A percentile compares a stretch with the other conserved stretches of the same genome.
These are phyloP conservation scores for Stegophylla sp. DNA, from an alignment of 2,888 invertebrate species.

Conservation along the genomic window DNA sequence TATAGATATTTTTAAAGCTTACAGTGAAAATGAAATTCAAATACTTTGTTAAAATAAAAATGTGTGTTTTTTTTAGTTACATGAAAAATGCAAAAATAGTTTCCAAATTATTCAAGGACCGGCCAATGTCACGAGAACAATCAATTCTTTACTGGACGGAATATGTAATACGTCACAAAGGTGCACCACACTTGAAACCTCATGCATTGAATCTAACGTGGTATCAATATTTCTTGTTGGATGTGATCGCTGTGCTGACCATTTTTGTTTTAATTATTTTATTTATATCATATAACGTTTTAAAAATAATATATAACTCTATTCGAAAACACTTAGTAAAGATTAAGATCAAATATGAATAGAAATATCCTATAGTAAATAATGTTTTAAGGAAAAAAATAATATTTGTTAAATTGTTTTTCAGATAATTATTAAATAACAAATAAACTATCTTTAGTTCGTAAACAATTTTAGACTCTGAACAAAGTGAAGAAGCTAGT, in stretches of 20 bases:
- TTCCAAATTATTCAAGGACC: not conserved
- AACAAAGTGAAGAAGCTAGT: too few species aligned
- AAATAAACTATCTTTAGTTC: too few species aligned
- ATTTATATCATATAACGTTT: not conserved
- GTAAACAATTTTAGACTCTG: too few species aligned
- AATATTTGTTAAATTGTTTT: too few species aligned
- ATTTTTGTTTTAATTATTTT: not conserved
- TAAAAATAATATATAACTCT: not conserved
- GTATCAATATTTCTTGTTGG: slow-evolving; percentile 11
- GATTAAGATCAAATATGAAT: too few species aligned
- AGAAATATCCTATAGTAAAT: too few species aligned
- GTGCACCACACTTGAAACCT: slow-evolving; percentile 3
- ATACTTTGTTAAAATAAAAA: not conserved
- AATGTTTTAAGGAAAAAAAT: too few species aligned
- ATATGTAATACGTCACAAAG: slow-evolving; percentile 28
- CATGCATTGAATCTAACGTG: not conserved
- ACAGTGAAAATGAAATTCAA: too few species aligned
- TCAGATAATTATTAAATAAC: too few species aligned
- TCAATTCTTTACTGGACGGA: slow-evolving; percentile 34
- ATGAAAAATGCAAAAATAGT: slow-evolving; percentile 1
- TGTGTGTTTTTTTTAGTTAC: not conserved
- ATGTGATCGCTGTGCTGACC: not conserved
- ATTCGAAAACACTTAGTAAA: too few species aligned
- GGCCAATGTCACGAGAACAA: slow-evolving; percentile 13
- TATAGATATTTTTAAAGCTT: too few species aligned